Conservation (phyloP, 2,888 invertebrate genomes). For the Apamea monoglypha region DNA sequence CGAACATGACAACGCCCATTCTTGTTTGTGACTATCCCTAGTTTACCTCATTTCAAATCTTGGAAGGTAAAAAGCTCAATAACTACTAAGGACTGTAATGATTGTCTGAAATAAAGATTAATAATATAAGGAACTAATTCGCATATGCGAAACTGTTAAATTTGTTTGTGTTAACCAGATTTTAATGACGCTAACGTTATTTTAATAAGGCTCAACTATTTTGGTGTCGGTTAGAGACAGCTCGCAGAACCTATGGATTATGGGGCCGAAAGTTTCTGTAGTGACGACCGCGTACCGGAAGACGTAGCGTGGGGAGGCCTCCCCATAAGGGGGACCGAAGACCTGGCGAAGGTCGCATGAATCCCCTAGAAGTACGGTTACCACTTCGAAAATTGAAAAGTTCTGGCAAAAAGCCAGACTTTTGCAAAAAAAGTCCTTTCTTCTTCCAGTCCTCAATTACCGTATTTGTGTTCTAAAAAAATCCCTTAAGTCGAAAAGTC, state of each 20-base stretch:
- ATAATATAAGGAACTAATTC: neutral
- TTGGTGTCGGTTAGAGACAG: neutral
- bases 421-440: neutral
- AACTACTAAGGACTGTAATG: neutral
- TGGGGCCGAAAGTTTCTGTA: neutral
- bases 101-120: conserved; percentile 1
- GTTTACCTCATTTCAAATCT: neutral
- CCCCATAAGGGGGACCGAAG: too few relatives aligned
- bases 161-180: neutral
- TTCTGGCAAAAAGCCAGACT: neutral
- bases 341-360: neutral
- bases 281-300: neutral
- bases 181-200: conserved; percentile 9
- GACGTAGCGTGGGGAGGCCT: neutral
- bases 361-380: neutral
- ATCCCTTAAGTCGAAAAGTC: neutral
- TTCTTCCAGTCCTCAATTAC: neutral
- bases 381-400: neutral
- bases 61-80: neutral
- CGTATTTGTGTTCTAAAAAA: neutral
- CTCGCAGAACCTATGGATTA: neutral
- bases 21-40: neutral
- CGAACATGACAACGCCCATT: too few relatives aligned
- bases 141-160: neutral
- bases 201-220: neutral